phyloP scores from a whole-genome alignment of 92 coral and sea anemone species.

The Porites evermanni region DNA sequence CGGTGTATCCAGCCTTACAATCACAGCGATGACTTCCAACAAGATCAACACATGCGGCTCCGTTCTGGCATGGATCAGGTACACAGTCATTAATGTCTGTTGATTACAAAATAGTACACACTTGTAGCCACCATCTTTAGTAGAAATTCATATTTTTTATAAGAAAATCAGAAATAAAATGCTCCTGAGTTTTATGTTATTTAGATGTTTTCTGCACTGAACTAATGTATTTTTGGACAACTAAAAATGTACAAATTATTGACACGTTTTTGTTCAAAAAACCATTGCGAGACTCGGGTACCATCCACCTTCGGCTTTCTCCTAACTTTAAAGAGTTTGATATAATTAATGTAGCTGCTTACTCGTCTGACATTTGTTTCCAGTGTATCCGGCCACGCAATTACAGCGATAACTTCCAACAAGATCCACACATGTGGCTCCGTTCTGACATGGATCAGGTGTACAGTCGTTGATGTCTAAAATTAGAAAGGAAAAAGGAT shows the following conservation, averaged over 20 bases:
- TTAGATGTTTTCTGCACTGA: too few species aligned
- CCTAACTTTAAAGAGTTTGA: neutral
- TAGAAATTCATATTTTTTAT: too few species aligned
- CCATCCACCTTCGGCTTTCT: too few species aligned
- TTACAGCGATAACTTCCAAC: constrained; percentile 66
- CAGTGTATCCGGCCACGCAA: constrained; percentile 65
- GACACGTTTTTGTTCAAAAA: too few species aligned
- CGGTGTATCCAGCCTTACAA: constrained; percentile 67
- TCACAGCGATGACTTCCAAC: constrained; percentile 68
- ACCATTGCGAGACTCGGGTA: too few species aligned
- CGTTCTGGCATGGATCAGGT: neutral
- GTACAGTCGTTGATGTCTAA: neutral
- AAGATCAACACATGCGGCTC: constrained; percentile 35
- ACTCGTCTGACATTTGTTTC: constrained; percentile 13
- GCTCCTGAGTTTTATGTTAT: too few species aligned
- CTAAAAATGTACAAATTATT: too few species aligned
- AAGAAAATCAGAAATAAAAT: too few species aligned
- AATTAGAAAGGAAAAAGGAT: too few species aligned
- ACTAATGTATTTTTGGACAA: too few species aligned
- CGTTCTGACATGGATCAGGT: neutral
- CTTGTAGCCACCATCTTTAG: too few species aligned
- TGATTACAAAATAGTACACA: too few species aligned
- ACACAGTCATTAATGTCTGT: neutral
- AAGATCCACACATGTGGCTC: constrained; percentile 34
- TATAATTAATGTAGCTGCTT: neutral